Evolutionary conservation across 2,113 vertebrate genomes (phyloP).

Genomic region (Axis porcinus): DNA sequence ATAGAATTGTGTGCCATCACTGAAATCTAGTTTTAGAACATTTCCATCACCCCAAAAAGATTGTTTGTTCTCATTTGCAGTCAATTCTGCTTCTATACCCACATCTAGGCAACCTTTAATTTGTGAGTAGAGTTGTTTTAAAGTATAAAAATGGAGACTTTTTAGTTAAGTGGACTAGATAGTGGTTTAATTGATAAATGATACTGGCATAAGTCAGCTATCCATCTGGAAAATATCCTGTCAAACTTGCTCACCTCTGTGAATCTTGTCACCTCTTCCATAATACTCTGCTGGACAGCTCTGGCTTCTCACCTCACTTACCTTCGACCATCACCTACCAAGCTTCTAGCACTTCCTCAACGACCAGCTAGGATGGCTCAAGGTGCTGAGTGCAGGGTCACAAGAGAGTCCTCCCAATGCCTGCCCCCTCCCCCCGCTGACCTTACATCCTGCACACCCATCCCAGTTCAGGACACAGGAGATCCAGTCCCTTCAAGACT

Average conservation of each 20-base stretch:
- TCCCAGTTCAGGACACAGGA: background rate
- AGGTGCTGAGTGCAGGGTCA: background rate
- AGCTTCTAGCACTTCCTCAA: background rate
- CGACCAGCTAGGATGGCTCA: background rate
- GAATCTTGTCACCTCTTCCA: background rate
- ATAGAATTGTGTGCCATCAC: background rate
- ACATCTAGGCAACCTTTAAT: background rate
- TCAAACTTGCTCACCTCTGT: background rate
- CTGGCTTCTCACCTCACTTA: background rate
- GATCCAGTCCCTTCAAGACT: fast-evolving
- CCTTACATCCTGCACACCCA: background rate
- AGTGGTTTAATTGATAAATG: background rate
- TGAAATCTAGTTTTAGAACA: background rate
- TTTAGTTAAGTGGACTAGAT: background rate
- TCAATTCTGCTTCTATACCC: background rate
- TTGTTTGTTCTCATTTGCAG: background rate
- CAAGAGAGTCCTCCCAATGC: background rate
- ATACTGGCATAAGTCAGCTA: background rate
- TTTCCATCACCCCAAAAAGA: background rate
- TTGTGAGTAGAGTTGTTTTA: background rate
- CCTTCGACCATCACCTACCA: no score
- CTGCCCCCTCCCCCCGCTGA: background rate
- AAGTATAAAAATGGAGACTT: background rate
- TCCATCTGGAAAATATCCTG: background rate
- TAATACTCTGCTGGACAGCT: background rate